phyloP scores from a whole-genome alignment of 2,113 vertebrate species.

The Rhabdomys dilectus region DNA sequence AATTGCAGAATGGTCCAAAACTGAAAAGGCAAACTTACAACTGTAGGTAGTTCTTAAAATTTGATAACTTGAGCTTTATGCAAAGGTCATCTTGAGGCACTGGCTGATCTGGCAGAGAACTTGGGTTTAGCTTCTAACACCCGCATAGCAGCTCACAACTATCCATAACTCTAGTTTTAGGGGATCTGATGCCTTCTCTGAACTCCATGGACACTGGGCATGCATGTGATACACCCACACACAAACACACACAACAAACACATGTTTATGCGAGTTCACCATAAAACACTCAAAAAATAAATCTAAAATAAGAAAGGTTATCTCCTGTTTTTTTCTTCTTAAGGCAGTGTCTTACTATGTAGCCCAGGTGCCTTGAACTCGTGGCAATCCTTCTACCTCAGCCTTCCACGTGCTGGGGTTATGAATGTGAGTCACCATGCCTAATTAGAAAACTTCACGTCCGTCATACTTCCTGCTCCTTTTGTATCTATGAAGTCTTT shows the following conservation, averaged over 20 bases:
- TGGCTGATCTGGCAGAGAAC: not conserved
- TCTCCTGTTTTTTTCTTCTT: not conserved
- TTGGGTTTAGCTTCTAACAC: not conserved
- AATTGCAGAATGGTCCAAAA: not conserved
- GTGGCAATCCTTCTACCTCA: not conserved
- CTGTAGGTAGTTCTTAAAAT: not conserved
- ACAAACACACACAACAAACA: not conserved
- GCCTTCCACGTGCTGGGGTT: not conserved
- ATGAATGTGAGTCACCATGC: not conserved
- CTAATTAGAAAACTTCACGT: not conserved
- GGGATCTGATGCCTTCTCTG: not conserved
- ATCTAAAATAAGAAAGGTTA: not conserved
- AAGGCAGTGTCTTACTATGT: not conserved
- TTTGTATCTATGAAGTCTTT: not conserved
- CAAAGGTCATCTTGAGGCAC: not conserved
- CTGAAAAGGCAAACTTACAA: not conserved
- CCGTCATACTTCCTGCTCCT: accelerated
- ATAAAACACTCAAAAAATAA: not conserved
- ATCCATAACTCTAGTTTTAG: not conserved
- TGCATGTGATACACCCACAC: not conserved
- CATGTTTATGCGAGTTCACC: not conserved
- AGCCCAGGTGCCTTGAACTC: not conserved
- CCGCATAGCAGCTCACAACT: not conserved
- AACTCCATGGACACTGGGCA: not conserved
- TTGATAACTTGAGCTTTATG: not conserved